Conservation (phyloP, 2,888 invertebrate genomes). For the Diarsia brunnea region DNA sequence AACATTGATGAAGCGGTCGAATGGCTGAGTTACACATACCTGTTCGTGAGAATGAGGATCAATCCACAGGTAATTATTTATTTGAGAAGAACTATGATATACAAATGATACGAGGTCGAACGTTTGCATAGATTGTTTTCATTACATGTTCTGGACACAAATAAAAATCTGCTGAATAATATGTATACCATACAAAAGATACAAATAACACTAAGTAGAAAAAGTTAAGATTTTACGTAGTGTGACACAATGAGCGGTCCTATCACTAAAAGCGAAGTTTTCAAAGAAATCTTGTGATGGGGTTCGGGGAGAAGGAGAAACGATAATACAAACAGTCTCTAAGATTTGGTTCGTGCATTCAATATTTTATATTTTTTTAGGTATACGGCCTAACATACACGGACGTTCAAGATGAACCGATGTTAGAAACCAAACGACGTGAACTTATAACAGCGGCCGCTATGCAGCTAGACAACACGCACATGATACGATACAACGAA, state of each 20-base stretch:
- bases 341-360: not conserved
- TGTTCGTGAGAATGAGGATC: conserved; percentile 97
- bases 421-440: conserved; percentile 94
- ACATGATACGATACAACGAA: conserved; percentile 98
- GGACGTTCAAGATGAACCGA: conserved; percentile 94
- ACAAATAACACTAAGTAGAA: no score
- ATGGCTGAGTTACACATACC: conserved; percentile 99
- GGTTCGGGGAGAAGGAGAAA: not conserved
- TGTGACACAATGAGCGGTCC: no score
- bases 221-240: no score
- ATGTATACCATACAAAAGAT: no score
- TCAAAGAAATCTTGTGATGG: not conserved
- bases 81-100: no score
- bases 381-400: conserved; percentile 92
- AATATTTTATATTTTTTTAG: conserved; percentile 64
- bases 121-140: no score
- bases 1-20: conserved; percentile 98
- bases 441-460: conserved; percentile 95
- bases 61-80: conserved; percentile 96
- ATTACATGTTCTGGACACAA: no score
- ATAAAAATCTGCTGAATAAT: no score
- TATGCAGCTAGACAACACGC: conserved; percentile 96
- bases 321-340: not conserved
- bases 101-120: no score
- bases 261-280: no score